Evolutionary conservation across 2,113 vertebrate genomes (phyloP).

Genomic region (Dromas ardeola): DNA sequence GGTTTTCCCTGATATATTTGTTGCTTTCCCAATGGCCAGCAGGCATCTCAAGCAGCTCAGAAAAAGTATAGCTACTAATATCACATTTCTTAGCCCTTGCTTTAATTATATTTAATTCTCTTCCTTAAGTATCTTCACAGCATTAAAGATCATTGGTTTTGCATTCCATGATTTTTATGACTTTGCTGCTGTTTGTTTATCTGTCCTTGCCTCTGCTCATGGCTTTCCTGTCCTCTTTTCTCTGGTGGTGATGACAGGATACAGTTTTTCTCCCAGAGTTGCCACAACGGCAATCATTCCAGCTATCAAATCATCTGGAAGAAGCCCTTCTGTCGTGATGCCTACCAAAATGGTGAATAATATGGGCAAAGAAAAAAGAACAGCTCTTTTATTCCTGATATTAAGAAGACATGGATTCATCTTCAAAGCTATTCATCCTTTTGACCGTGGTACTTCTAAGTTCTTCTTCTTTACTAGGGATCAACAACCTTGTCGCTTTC

Average conservation of each 20-base stretch:
- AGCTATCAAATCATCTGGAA: neutral
- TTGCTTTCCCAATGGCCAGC: neutral
- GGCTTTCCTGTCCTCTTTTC: neutral
- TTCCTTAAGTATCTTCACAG: neutral
- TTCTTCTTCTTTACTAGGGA: neutral
- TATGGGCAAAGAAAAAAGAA: neutral
- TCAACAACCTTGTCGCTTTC: neutral
- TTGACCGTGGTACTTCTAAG: neutral
- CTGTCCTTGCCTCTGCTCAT: neutral
- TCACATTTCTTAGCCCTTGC: neutral
- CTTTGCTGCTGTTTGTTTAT: neutral
- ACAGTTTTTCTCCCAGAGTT: neutral
- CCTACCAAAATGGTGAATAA: neutral
- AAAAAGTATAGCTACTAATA: neutral
- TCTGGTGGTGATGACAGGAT: neutral
- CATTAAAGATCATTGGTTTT: neutral
- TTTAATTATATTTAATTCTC: neutral
- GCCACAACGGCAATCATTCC: neutral
- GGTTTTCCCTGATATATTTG: neutral
- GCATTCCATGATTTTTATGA: neutral
- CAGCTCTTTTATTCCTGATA: neutral
- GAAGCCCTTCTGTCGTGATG: neutral
- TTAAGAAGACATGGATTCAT: neutral
- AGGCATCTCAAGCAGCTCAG: neutral
- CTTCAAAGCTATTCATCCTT: neutral